phyloP scores from a whole-genome alignment of 1,140 invertebrate species.

The Brachionus plicatilis region DNA sequence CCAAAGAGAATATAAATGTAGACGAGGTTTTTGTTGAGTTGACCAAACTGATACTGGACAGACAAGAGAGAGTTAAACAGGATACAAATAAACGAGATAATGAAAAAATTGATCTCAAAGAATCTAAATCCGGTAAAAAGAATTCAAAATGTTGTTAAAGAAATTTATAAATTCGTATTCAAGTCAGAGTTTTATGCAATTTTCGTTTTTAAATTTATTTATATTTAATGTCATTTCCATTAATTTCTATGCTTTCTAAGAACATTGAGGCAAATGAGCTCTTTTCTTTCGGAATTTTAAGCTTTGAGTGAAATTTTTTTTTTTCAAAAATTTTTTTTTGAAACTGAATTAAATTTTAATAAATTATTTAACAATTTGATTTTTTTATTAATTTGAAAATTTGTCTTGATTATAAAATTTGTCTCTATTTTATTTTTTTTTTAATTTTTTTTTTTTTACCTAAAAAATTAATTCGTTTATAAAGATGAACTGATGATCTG shows the following conservation, averaged over 20 bases:
- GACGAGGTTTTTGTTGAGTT: constrained; percentile 42
- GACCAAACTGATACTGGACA: constrained; percentile 4
- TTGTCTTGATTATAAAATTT: too few relatives aligned
- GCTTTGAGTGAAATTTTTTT: neutral
- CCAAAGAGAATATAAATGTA: constrained; percentile 44
- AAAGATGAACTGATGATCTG: too few relatives aligned
- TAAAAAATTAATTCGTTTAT: too few relatives aligned
- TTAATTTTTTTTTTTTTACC: too few relatives aligned
- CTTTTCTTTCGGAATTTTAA: neutral
- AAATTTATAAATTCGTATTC: neutral
- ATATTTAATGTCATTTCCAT: neutral
- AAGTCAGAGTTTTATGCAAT: neutral
- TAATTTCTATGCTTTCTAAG: neutral
- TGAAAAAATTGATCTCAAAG: constrained; percentile 6
- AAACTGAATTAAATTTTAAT: neutral
- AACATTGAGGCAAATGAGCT: neutral
- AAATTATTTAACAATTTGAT: neutral
- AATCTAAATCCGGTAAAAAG: neutral
- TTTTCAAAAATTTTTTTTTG: neutral
- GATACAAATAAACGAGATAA: neutral
- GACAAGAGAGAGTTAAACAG: constrained; percentile 10
- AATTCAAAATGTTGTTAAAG: constrained; percentile 6
- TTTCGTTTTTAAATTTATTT: neutral
- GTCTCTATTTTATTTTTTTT: too few relatives aligned
- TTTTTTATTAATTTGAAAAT: neutral